Evolutionary conservation across 1,140 invertebrate species (phyloP), one percentile per base, ranked within the genome.

Genomic region (Mamestra configurata): DNA sequence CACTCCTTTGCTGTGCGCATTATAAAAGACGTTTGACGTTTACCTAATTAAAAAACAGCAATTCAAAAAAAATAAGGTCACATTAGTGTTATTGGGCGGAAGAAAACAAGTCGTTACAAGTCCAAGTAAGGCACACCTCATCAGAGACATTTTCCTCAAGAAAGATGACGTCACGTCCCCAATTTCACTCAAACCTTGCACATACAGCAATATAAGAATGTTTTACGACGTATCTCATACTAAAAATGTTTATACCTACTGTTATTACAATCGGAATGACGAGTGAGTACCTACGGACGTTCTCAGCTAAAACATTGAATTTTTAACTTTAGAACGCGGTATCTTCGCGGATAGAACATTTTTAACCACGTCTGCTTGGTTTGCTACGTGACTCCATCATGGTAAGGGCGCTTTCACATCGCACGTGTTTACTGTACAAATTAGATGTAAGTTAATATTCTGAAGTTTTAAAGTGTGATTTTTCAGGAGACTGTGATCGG

Each of bases 321-420:
- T 85, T 82, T 85, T 82, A 82, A 82, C 81, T 77, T 71, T 75
- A 61, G 43, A 81, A 22, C 68, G 61, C 66, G 73, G 61, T 82
- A 82, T 85, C 81, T 82, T 73, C 59, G 76, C 35, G 76, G 73
- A 68, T 22, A 43, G 70, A 76, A 72, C 51, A 85, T 82, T 82
- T 84, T 81, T 76, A 80, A 80, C 84, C 70, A 77, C 81, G 82
- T 85, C 82, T 78, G 84, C 78, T 73, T 77, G 72, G 80, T 81
- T 64, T 35, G 43, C 24, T 18, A 79, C 84, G 84, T 85, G 81
- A 83, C 81, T 83, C 75, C 78, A 80, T 80, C 70, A 79, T 27
- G 7, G 73, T 82, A 40, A 77, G 68, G 81, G 43, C 49, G 72
- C 27, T 66, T 82, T 43, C 81, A 80, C 71, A 61, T 15, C 20